These are phyloP conservation scores for Pituophis catenifer DNA, from an alignment of 2,113 vertebrate species.

Conservation along the genomic window DNA sequence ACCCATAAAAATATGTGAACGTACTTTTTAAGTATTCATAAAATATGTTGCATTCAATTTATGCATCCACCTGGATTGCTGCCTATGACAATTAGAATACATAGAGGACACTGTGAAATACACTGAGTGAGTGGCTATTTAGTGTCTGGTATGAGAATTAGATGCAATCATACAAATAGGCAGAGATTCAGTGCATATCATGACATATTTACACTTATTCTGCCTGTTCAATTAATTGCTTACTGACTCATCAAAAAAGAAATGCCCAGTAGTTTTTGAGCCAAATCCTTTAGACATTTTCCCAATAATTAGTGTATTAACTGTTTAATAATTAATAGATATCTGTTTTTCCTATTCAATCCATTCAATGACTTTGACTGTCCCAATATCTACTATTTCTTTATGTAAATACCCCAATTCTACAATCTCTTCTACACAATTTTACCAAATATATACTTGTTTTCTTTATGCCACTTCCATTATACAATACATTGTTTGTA, in stretches of 20 bases:
- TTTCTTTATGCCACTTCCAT: not conserved
- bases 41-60: slow-evolving; percentile 61
- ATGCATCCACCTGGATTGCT: slow-evolving; percentile 54
- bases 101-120: not conserved
- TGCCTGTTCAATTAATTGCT: not conserved
- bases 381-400: not conserved
- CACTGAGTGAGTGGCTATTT: not conserved
- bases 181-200: not conserved
- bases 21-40: slow-evolving; percentile 65
- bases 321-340: not conserved
- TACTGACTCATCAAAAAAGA: not conserved
- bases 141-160: not conserved
- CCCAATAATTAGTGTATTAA: not conserved
- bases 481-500: not conserved
- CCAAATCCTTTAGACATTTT: not conserved
- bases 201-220: not conserved
- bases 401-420: not conserved
- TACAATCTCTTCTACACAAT: not conserved
- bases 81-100: slow-evolving; percentile 48
- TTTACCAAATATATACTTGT: not conserved
- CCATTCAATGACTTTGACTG: not conserved
- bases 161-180: not conserved
- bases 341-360: not conserved
- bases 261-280: not conserved
- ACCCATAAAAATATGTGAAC: slow-evolving; percentile 63